Conservation (phyloP, 2,113 vertebrate species). For the Plecturocebus donacophilus region DNA sequence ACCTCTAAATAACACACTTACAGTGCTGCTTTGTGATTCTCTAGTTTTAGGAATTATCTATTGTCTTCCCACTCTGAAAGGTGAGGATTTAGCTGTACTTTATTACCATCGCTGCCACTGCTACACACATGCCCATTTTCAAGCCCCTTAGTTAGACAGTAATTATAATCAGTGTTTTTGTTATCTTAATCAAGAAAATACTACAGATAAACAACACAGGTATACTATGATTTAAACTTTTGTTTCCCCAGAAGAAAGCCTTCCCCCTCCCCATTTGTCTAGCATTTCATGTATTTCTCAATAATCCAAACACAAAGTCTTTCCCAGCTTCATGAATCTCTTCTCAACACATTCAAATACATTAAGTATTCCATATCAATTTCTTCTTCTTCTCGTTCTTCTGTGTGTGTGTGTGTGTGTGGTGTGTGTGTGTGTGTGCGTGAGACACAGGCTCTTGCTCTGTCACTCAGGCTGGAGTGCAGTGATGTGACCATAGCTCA, state of each 20-base stretch:
- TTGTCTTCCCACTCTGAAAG: not conserved
- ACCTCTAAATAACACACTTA: not conserved
- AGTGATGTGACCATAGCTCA: too few relatives aligned
- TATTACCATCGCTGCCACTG: not conserved
- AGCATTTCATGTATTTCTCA: not conserved
- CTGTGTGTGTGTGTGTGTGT: too few relatives aligned
- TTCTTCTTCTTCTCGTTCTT: not conserved
- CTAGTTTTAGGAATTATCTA: not conserved
- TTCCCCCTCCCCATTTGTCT: not conserved
- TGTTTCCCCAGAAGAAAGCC: not conserved
- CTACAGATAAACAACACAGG: too few relatives aligned
- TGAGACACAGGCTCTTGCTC: not conserved
- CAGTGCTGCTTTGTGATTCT: not conserved
- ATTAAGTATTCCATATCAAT: not conserved
- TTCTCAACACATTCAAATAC: not conserved
- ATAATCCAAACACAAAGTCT: not conserved
- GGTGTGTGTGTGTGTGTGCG: too few relatives aligned
- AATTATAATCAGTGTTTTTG: not conserved
- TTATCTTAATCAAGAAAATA: not conserved
- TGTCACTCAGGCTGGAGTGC: too few relatives aligned
- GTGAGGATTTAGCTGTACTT: not conserved
- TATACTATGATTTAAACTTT: not conserved
- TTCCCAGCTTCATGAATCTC: not conserved
- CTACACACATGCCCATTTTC: not conserved
- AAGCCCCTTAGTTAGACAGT: not conserved